Percentiles rank a stretch among this genome's conserved stretches.
Evolutionary conservation across 2,113 vertebrate genomes (phyloP).

Genomic region (Ochotona princeps): DNA sequence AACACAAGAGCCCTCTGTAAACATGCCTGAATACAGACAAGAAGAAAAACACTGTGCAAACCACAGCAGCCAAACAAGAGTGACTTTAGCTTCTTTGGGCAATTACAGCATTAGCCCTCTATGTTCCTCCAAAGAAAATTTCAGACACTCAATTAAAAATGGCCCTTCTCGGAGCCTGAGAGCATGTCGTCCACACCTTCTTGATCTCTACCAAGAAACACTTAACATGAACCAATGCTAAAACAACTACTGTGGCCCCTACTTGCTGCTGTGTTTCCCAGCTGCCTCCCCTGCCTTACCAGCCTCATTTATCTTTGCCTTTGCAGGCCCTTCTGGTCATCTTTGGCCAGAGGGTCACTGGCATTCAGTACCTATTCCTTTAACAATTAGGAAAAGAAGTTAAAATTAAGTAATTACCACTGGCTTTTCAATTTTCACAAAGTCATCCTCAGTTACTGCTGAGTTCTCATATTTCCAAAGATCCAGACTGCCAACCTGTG

Average conservation of each 20-base stretch:
- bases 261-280: not conserved
- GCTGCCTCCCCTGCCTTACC: not conserved
- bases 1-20: conserved; percentile 44
- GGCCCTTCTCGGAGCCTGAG: not conserved
- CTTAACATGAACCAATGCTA: not conserved
- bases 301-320: not conserved
- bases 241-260: not conserved
- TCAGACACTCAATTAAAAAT: not conserved
- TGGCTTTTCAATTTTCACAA: not conserved
- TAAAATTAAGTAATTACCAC: not conserved
- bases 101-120: not conserved
- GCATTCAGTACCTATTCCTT: not conserved
- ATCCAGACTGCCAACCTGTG: not conserved
- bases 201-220: not conserved
- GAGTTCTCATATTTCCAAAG: not conserved
- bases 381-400: not conserved
- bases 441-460: not conserved
- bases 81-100: not conserved
- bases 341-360: not conserved
- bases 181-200: not conserved
- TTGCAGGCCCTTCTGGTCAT: not conserved
- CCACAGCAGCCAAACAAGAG: not conserved
- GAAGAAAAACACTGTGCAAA: conserved; percentile 49
- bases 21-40: conserved; percentile 44
- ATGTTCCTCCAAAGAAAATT: not conserved